These are phyloP conservation scores for Oxystoma pomonae DNA, from an alignment of 2,888 invertebrate species.

Conservation along the genomic window DNA sequence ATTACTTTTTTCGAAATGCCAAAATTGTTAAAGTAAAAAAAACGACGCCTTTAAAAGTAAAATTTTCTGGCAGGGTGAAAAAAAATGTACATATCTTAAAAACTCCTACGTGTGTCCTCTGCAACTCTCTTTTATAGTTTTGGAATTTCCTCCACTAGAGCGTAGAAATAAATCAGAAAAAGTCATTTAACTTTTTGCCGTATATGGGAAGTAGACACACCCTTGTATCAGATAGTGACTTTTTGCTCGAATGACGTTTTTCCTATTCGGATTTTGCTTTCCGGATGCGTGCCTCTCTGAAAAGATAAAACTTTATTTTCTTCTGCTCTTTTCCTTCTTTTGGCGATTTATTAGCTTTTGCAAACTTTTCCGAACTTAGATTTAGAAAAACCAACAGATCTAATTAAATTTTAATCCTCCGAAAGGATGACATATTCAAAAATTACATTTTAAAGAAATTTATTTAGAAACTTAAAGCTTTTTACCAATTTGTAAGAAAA, in stretches of 20 bases:
- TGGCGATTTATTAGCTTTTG: not conserved
- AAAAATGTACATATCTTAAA: too few relatives aligned
- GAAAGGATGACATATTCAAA: too few relatives aligned
- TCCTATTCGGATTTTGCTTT: not conserved
- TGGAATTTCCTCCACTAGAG: not conserved
- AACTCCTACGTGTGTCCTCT: too few relatives aligned
- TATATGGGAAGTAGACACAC: not conserved
- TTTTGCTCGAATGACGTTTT: not conserved
- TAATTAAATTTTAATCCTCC: too few relatives aligned
- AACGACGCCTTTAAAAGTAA: too few relatives aligned
- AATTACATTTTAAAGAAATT: too few relatives aligned
- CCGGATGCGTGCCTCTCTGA: not conserved
- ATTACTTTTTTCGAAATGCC: too few relatives aligned
- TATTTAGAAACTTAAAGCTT: too few relatives aligned
- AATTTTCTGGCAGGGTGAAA: too few relatives aligned
- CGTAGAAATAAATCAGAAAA: not conserved
- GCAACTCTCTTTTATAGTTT: too few relatives aligned
- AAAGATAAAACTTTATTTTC: not conserved
- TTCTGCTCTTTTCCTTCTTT: not conserved
- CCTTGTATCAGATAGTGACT: not conserved
- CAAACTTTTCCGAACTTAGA: not conserved
- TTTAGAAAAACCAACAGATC: not conserved
- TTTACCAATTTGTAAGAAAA: too few relatives aligned
- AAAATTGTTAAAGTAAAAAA: too few relatives aligned
- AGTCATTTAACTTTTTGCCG: not conserved